Conservation (phyloP, 2,888 invertebrate genomes). For the Melanchra persicariae region DNA sequence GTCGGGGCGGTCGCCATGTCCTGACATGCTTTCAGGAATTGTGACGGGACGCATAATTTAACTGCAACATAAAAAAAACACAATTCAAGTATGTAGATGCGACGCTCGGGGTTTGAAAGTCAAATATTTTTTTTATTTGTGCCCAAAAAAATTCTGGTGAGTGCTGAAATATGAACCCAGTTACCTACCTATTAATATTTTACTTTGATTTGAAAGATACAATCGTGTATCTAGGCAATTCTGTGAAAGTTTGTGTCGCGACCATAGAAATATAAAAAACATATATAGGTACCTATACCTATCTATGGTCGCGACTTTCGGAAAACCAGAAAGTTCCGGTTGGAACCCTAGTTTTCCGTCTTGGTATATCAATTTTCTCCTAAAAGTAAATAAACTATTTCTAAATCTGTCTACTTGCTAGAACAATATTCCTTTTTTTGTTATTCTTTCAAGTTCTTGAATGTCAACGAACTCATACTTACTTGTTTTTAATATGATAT, state of each 20-base stretch:
- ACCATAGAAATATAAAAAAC: too few species aligned
- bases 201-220: neutral
- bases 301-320: too few species aligned
- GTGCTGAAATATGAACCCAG: neutral
- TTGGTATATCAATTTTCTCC: neutral
- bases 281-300: neutral
- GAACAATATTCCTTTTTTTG: neutral
- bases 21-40: conserved; percentile 91
- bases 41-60: conserved; percentile 94
- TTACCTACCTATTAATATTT: neutral
- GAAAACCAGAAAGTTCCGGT: neutral
- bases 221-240: neutral
- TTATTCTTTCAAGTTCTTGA: conserved; percentile 1
- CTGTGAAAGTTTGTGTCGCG: neutral
- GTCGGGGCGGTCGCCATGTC: conserved; percentile 92
- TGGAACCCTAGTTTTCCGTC: neutral
- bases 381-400: neutral
- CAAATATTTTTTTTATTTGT: neutral
- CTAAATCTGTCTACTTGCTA: neutral
- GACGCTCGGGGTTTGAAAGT: neutral
- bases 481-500: conserved; percentile 1
- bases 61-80: conserved; percentile 85
- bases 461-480: conserved; percentile 44
- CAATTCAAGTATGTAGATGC: neutral
- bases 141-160: neutral